Evolutionary conservation across 2,797 vertebrate species (phyloP).

Genomic region (Acrossocheilus fasciatus): DNA sequence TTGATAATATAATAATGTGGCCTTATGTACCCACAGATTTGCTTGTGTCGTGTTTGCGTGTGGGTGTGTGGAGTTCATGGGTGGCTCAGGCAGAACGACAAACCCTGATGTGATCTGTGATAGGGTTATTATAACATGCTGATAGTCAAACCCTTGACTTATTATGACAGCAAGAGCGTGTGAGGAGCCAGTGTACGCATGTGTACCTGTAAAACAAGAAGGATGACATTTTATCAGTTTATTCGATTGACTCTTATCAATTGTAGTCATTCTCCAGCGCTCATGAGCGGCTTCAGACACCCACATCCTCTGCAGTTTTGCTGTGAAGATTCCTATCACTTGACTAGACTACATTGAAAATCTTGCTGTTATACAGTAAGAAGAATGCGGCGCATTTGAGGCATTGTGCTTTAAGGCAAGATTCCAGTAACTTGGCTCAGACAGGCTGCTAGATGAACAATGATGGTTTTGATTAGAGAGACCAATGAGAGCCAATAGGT

Average conservation of each 20-base stretch:
- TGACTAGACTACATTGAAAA: slow-evolving; percentile 41
- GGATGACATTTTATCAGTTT: slow-evolving; percentile 67
- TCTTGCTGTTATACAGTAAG: not conserved
- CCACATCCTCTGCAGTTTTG: slow-evolving; percentile 31
- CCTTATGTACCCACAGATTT: not conserved
- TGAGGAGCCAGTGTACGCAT: not conserved
- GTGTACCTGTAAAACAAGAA: slow-evolving; percentile 61
- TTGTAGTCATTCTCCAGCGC: slow-evolving; percentile 52
- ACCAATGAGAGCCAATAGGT: not conserved
- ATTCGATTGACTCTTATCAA: slow-evolving; percentile 59
- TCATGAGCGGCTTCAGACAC: slow-evolving; percentile 1
- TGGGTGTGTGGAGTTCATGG: not conserved
- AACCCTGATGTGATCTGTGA: slow-evolving; percentile 59
- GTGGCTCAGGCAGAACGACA: slow-evolving; percentile 25
- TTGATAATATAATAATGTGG: not conserved
- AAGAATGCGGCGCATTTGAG: slow-evolving; percentile 48
- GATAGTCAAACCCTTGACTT: slow-evolving; percentile 39
- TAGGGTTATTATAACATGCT: slow-evolving; percentile 59
- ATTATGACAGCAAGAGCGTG: slow-evolving; percentile 56
- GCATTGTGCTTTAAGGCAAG: slow-evolving; percentile 59
- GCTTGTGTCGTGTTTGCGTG: not conserved
- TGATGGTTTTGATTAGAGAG: slow-evolving; percentile 29
- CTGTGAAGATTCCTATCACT: slow-evolving; percentile 58
- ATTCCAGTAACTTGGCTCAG: slow-evolving; percentile 57
- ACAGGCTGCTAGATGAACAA: not conserved